These are phyloP conservation scores for Phymorhynchus buccinoides DNA, from an alignment of 1,140 invertebrate genomes.

Conservation along the genomic window DNA sequence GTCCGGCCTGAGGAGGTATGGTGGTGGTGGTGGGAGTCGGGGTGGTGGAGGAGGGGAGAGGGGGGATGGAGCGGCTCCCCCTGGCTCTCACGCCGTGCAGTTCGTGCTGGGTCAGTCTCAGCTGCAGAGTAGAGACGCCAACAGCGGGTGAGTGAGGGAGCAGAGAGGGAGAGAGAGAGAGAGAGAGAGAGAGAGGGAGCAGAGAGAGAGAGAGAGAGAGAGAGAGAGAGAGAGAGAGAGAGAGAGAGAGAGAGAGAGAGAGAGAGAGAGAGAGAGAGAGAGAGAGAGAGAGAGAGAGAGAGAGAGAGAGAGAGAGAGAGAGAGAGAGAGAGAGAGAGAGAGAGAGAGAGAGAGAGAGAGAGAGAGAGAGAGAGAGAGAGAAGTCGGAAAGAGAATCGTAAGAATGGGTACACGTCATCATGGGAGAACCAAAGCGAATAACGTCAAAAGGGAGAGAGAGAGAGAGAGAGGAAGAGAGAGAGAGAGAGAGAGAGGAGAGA, in stretches of 20 bases:
- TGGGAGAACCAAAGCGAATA: too few relatives aligned
- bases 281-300: neutral
- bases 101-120: neutral
- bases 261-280: neutral
- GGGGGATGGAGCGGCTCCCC: neutral
- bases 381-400: too few relatives aligned
- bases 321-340: too few relatives aligned
- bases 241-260: neutral
- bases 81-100: neutral
- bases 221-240: neutral
- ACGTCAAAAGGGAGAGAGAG: too few relatives aligned
- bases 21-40: neutral
- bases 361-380: too few relatives aligned
- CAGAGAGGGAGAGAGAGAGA: neutral
- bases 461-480: too few relatives aligned
- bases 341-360: too few relatives aligned
- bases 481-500: too few relatives aligned
- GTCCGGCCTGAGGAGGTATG: neutral
- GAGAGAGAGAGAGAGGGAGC: neutral
- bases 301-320: conserved; percentile 12
- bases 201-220: neutral
- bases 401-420: too few relatives aligned
- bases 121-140: conserved; percentile 1
- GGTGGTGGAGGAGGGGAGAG: neutral
- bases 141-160: neutral